Evolutionary conservation across 1,140 invertebrate species (phyloP), one percentile per base, ranked within the genome.

Genomic region (Bombus ignitus): DNA sequence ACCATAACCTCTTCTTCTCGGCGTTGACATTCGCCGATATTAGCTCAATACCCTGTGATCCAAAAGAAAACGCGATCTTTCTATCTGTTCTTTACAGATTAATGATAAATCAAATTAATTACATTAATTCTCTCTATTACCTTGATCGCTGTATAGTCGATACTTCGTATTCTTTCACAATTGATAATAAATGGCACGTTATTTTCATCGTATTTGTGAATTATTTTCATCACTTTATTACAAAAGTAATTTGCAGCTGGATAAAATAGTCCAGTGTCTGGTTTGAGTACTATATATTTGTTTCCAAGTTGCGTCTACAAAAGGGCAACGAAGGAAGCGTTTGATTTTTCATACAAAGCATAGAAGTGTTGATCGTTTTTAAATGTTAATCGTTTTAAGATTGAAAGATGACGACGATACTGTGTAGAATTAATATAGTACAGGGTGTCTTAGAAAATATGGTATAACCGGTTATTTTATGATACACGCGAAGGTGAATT

Each of bases 141-240:
- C 93, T 96, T 96, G 3, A 96, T 94, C 4, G 96, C 96, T 1
- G 97, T 96, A 77, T 96, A 97, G 93, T 97, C 97, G 32, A 97
- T 93, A 57, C 95, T 95, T 87, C 96, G 95, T 78, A 97, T 96
- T 70, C 95, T 95, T 0, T 89, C 78, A 77, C 96, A 97, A 87
- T 97, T 95, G 3, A 97, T 66, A 0, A 97, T 95, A 15, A 97
- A 91, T 0, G 96, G 96, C 15, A 96, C 92, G 22, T 91, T 88
- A 28, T 93, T 90, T 70, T 92, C 90, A 28, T 85, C 91, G n/a
- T 94, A 91, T 28, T 94, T 90, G 37, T 88, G 79, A 72, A 93
- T 95, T 70, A 95, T 92, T 79, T 96, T 95, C 22, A 92, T 93
- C 65, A 97, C 92, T 88, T 95, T 95, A 3, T 94, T 88, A 3